Evolutionary conservation across 2,113 vertebrate genomes (phyloP).

Genomic region (Chaetodon trifascialis): DNA sequence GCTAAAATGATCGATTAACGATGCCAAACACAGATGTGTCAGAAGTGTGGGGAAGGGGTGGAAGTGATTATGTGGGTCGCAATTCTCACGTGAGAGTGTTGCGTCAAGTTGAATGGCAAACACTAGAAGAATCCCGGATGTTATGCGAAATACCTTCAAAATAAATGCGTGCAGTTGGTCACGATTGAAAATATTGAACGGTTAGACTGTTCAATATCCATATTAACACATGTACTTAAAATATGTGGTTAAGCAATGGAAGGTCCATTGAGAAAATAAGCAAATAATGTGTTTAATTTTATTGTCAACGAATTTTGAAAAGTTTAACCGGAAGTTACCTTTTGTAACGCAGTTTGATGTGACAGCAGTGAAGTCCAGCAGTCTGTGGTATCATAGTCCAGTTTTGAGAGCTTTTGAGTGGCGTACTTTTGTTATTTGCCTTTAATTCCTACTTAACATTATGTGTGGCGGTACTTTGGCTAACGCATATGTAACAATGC

Average conservation of each 20-base stretch:
- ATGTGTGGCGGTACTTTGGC: neutral
- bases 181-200: neutral
- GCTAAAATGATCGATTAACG: neutral
- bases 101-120: neutral
- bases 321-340: fast-evolving
- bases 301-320: constrained; percentile 45
- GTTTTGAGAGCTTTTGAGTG: neutral
- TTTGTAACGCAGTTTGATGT: neutral
- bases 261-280: fast-evolving
- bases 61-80: neutral
- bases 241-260: fast-evolving
- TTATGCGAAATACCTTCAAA: neutral
- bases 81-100: constrained; percentile 41
- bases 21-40: neutral
- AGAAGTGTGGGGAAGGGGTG: neutral
- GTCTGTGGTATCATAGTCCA: constrained; percentile 48
- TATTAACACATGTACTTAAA: fast-evolving
- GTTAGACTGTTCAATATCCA: neutral
- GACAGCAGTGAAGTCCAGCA: too few species aligned
- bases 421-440: neutral
- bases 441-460: neutral
- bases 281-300: neutral
- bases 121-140: neutral
- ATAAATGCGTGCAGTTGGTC: neutral
- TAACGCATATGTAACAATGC: neutral